Evolutionary conservation across 2,888 invertebrate genomes (phyloP), one percentile per base, ranked within the genome.

Genomic region (Acanthosepion lycidas): DNA sequence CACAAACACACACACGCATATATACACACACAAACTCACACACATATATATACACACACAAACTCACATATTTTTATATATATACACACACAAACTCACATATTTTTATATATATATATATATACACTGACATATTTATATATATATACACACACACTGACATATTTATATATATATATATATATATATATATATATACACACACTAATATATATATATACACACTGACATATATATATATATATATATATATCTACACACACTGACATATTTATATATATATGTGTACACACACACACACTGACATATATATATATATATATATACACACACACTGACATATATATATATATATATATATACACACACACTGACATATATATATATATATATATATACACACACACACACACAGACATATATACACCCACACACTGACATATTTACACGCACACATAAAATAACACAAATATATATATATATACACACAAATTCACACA

Each of bases 291-390:
- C 12, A 33, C 91, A 91, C 20, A 33, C 6, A n/a, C 0, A 91
- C 4, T 26, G 1, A 91, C 33, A 91, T 0, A 42, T 8, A 8
- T 8, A 42, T 33, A 42, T 91, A 91, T 91, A 91, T 91, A 33
- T 33, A 33, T 33, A 33, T 33, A 33, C 1, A 33, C 33, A 33
- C 33, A 33, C 33, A 33, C 33, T n/a, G n/a, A n/a, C n/a, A 91
- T 23, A 91, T 91, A 91, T 91, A 91, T 91, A 91, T 91, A 91
- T 91, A 91, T 23, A 91, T 91, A 91, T 48, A 91, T 91, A 91
- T 91, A 33, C 33, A 33, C 33, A 33, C 33, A 33, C 33, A 33
- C 33, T 33, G 0, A 33, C 33, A 33, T 33, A 33, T 33, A 33
- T 1, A 33, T 33, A 33, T 6, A 91, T 20, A 91, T 20, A 33